Evolutionary conservation across 2,888 invertebrate species (phyloP), one percentile per base, ranked within the genome.

Genomic region (Congeria kusceri): DNA sequence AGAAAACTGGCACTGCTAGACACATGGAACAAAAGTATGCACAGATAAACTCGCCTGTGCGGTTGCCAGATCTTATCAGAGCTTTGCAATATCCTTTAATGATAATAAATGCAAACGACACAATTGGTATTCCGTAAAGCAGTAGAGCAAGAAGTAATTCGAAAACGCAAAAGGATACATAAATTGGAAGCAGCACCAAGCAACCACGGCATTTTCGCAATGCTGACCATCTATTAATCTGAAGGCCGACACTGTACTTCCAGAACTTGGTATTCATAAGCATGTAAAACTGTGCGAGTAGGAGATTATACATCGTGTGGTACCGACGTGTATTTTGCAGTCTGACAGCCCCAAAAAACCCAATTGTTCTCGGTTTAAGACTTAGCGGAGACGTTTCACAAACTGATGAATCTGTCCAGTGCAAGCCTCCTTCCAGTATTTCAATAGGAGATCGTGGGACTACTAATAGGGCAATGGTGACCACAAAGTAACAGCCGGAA

Each of bases 241-340:
- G 86, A 27, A 77, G 44, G 1, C 20, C 20, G n/a, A 71, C n/a
- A 9, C 69, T 64, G 61, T 69, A 66, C 57, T 65, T 72, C 83
- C 83, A 84, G 32, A 82, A 86, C 23, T 62, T 66, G 0, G 56
- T 53, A 69, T 86, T 86, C 0, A 86, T 46, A 18, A 86, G 57
- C 73, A 80, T 82, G 46, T 71, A 78, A 57, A 84, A 76, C 49
- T 82, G 70, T 9, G 77, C 77, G 0, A 74, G 27, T 29, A 82
- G 59, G 0, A 78, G 58, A 23, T 53, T 75, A 49, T 72, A 79
- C 15, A 85, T 63, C 46, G 59, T 69, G 9, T 49, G 32, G 47
- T 79, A 85, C 11, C 81, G 80, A 11, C 69, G n/a, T 20, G 25
- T 28, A 11, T 32, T 25, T n/a, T 59, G 1, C 32, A 73, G 68